A percentile compares a stretch with the other conserved stretches of the same genome.
Conservation (phyloP, 2,888 invertebrate genomes). For the Oscheius sp. region DNA sequence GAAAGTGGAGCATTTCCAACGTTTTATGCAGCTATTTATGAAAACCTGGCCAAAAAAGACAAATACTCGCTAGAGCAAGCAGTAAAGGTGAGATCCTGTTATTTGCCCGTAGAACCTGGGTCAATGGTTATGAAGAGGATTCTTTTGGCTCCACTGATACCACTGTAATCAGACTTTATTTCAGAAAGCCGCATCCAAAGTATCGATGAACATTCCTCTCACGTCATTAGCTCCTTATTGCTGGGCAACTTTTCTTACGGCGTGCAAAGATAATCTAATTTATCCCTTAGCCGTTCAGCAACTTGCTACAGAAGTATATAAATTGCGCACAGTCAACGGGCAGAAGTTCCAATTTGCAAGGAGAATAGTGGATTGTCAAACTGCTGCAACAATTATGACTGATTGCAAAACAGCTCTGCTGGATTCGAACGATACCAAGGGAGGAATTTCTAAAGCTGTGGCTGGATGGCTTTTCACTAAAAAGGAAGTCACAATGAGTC, state of each 20-base stretch:
- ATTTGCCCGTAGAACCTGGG: too few relatives aligned
- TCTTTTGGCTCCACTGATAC: too few relatives aligned
- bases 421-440: neutral
- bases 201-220: conserved; percentile 49
- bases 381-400: conserved; percentile 9
- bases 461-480: conserved; percentile 46
- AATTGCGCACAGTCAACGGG: conserved; percentile 40
- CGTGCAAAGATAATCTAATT: conserved; percentile 36
- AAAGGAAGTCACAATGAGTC: conserved; percentile 41
- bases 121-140: too few relatives aligned
- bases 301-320: conserved; percentile 45
- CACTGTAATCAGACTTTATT: conserved; percentile 6
- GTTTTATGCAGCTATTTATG: conserved; percentile 54
- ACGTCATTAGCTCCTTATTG: conserved; percentile 57
- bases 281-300: conserved; percentile 61
- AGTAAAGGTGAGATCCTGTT: conserved; percentile 35
- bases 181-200: conserved; percentile 61
- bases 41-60: conserved; percentile 54
- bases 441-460: conserved; percentile 36
- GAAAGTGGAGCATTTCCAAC: conserved; percentile 51
- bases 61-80: conserved; percentile 52
- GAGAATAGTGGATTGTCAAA: conserved; percentile 37
- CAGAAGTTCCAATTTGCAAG: conserved; percentile 47
- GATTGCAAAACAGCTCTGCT: conserved; percentile 13
- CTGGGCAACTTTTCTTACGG: conserved; percentile 51